Conservation (phyloP, 1,140 invertebrate species). For the Penaeus japonicus region DNA sequence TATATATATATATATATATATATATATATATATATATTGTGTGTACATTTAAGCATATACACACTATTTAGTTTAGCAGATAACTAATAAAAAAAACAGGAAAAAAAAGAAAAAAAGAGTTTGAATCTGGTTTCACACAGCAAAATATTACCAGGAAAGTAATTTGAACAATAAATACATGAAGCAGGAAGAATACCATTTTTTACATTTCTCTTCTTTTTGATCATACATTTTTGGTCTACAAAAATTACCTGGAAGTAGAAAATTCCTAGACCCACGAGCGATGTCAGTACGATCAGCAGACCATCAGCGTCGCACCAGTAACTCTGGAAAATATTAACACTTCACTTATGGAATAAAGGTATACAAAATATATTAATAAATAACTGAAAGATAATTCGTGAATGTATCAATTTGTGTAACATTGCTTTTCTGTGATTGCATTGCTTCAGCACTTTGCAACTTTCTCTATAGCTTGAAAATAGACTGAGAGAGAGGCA, state of each 20-base stretch:
- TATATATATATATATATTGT: background rate
- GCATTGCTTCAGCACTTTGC: no score
- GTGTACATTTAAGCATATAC: background rate
- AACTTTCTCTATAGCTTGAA: background rate
- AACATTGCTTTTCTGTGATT: no score
- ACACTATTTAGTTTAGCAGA: background rate
- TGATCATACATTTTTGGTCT: background rate
- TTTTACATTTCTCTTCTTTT: background rate
- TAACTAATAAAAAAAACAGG: background rate
- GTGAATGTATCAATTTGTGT: no score
- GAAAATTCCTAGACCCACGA: background rate
- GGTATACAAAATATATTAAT: no score
- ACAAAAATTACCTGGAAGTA: constrained; percentile 28
- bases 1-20: background rate
- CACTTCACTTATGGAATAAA: no score
- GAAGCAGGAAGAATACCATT: background rate
- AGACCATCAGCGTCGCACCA: constrained; percentile 40
- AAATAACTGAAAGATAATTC: no score
- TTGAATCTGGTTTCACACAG: no score
- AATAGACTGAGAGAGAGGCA: background rate
- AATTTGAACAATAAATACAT: no score
- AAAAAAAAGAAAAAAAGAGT: background rate
- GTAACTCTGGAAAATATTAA: no score
- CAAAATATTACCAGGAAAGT: no score
- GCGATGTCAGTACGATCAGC: constrained; percentile 16